A percentile compares a stretch with the other conserved stretches of the same genome.
Conservation (phyloP, 2,888 invertebrate species). For the Zaprionus obscuricornis region DNA sequence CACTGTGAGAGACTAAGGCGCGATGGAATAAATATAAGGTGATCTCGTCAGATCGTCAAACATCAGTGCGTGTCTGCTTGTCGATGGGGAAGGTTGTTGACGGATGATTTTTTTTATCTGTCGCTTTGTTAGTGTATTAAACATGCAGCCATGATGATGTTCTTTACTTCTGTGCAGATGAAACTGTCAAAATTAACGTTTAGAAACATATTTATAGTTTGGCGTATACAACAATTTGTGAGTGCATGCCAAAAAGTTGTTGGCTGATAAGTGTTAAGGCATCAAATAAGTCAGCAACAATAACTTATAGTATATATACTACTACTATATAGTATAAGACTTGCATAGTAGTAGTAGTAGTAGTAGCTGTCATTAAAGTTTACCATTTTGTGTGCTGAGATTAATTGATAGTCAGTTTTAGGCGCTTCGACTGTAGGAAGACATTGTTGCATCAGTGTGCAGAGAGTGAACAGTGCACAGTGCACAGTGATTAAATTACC, state of each 20-base stretch:
- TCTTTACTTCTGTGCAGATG: constrained; percentile 54
- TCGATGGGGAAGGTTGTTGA: neutral
- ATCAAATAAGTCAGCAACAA: constrained; percentile 57
- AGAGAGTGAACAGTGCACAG: neutral
- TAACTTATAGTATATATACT: too few relatives aligned
- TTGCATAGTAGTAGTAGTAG: too few relatives aligned
- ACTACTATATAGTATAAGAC: too few relatives aligned
- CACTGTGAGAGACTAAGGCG: too few relatives aligned
- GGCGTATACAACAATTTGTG: constrained; percentile 49
- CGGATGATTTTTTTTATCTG: constrained; percentile 16
- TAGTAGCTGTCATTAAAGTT: too few relatives aligned
- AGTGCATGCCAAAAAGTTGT: constrained; percentile 48
- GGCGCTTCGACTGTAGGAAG: constrained; percentile 9
- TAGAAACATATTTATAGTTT: constrained; percentile 76
- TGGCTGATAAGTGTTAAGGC: constrained; percentile 53
- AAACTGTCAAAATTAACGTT: constrained; percentile 76
- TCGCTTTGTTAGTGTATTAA: too few relatives aligned
- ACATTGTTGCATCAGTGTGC: neutral
- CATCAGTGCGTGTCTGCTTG: neutral
- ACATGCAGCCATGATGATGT: too few relatives aligned
- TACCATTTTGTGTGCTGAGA: too few relatives aligned
- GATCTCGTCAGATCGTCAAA: too few relatives aligned
- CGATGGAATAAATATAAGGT: too few relatives aligned
- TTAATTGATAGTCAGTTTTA: constrained; percentile 35
- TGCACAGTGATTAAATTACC: constrained; percentile 58